Conservation (phyloP, 2,888 invertebrate species). For the Syrphus vitripennis region DNA sequence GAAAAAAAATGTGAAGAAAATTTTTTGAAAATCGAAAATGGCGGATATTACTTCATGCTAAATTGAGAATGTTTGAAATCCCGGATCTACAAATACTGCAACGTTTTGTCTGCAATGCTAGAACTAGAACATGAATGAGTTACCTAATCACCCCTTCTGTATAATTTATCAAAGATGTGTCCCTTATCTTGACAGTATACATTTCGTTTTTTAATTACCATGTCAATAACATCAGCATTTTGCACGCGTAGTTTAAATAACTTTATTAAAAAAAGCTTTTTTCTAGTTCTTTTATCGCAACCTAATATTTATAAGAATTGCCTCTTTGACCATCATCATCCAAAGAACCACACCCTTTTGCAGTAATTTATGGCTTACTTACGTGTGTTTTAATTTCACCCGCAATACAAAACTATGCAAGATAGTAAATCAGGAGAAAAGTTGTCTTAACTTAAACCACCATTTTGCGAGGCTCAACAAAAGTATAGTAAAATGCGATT, state of each 20-base stretch:
- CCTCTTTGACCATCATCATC: not conserved
- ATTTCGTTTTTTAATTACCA: too few species aligned
- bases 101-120: too few species aligned
- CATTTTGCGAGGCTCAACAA: constrained; percentile 10
- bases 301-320: not conserved
- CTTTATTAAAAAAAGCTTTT: not conserved
- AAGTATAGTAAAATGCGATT: constrained; percentile 32
- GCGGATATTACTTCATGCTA: too few species aligned
- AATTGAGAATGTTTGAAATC: too few species aligned
- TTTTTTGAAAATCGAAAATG: too few species aligned
- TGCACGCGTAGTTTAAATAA: not conserved
- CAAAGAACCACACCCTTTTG: not conserved
- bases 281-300: not conserved
- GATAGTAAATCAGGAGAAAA: constrained; percentile 63
- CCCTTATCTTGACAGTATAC: too few species aligned
- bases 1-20: too few species aligned
- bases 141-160: too few species aligned
- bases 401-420: constrained; percentile 7
- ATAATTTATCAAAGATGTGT: too few species aligned
- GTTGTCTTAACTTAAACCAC: constrained; percentile 31
- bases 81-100: too few species aligned
- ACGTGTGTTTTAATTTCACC: constrained; percentile 10
- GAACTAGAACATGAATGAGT: too few species aligned
- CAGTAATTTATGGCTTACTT: not conserved
- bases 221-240: too few species aligned